Base-by-base conservation (phyloP, 2,797 vertebrate species). In the Orientallactaga sibirica region DNA sequence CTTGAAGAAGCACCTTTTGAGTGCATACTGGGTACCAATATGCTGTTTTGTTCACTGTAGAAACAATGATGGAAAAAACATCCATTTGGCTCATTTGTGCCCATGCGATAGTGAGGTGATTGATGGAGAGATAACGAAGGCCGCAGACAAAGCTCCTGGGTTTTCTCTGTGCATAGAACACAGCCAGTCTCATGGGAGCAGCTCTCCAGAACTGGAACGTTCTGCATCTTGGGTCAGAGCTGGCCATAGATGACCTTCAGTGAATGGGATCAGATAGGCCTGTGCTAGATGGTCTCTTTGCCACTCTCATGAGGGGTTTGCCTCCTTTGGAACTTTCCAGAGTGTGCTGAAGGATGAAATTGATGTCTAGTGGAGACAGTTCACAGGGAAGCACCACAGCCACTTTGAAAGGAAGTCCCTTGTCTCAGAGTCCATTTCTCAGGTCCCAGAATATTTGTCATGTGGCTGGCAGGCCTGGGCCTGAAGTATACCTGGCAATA, bases 121-220 rank as follows among this genome's bases (percentile, higher is more conserved):
- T 18, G 64, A 62, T 55, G 66, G 41, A 76, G 48, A 73, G 86
- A 71, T n/a, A 68, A 20, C 70, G 24, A 18, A 84, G 70, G 76
- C 37, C n/a, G 33, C 15, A 62, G 52, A 70, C 33, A 25, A 43
- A 74, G 37, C 33, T 20, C 33, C 58, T 20, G 58, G 41, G 68
- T 71, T 76, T 62, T 71, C 27, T 76, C 24, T 7, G 7, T 5
- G 3, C 67, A 24, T 79, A 48, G 18, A 70, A 7, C 15, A 2
- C 27, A 70, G 10, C 19, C 1, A 16, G 2, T 41, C 27, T 14
- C 1, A 0, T 0, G 0, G 48, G 24, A 15, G 18, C 77, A 84
- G 29, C 73, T 41, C 82, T 25, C 58, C n/a, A 33, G 43, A n/a
- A 11, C 22, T 52, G 29, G 27, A 43, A 7, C 58, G 11, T 18